phyloP scores from a whole-genome alignment of 64 coral and sea anemone genomes.

The Trachythela sp. region DNA sequence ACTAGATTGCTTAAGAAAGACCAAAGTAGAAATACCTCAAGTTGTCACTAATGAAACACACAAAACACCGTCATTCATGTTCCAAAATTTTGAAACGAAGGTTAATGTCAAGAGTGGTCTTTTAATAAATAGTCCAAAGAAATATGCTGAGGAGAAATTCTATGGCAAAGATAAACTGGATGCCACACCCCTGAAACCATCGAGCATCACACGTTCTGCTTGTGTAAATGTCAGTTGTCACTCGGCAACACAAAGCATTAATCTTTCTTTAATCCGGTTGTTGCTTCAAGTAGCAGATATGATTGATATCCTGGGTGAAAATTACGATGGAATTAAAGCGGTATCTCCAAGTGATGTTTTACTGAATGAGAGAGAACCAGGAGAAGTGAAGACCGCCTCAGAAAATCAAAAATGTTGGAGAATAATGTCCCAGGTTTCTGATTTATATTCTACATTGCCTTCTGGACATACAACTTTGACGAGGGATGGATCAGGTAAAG shows the following conservation, averaged over 20 bases:
- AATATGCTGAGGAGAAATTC: neutral
- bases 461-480: neutral
- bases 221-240: neutral
- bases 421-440: slow-evolving; percentile 89
- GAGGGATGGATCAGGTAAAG: neutral
- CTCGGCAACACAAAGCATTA: neutral
- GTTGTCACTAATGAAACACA: neutral
- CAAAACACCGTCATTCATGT: neutral
- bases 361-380: neutral
- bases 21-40: neutral
- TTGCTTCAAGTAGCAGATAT: slow-evolving; percentile 14
- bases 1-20: neutral
- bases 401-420: slow-evolving; percentile 74
- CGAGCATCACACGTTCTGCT: neutral
- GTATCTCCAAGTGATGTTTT: neutral
- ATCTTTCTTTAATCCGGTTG: slow-evolving; percentile 13
- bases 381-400: neutral
- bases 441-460: slow-evolving; percentile 66
- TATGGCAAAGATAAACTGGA: neutral
- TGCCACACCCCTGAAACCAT: neutral
- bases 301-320: slow-evolving; percentile 16
- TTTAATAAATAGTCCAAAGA: neutral
- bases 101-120: neutral
- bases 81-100: slow-evolving; percentile 12
- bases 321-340: neutral